phyloP scores from a whole-genome alignment of 1,140 invertebrate genomes.

The Elysia chlorotica region DNA sequence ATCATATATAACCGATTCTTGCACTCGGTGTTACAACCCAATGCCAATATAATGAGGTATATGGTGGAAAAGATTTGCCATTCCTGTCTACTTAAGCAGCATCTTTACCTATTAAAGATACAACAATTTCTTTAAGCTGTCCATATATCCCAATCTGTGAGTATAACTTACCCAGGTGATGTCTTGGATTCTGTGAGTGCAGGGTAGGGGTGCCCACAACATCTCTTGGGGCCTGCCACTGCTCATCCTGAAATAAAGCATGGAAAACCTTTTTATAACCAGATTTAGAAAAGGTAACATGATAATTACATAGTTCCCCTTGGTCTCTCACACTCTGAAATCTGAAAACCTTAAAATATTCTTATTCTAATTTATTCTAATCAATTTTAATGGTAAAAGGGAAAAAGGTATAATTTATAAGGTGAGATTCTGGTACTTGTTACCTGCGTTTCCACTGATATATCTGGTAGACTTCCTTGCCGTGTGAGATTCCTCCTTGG shows the following conservation, averaged over 20 bases:
- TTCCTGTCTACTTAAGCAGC: not conserved
- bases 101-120: not conserved
- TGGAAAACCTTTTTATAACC: not conserved
- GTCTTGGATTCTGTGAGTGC: constrained; percentile 10
- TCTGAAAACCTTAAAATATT: not conserved
- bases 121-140: not conserved
- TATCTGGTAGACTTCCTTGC: constrained; percentile 40
- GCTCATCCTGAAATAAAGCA: not conserved
- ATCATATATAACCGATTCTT: not conserved
- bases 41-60: not conserved
- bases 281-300: not conserved
- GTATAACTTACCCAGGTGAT: constrained; percentile 24
- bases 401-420: not conserved
- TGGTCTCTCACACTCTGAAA: too few relatives aligned
- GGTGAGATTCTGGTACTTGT: not conserved
- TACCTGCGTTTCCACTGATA: constrained; percentile 22
- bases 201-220: constrained; percentile 27
- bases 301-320: not conserved
- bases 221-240: constrained; percentile 15
- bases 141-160: not conserved
- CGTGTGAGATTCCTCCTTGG: constrained; percentile 10
- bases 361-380: too few relatives aligned
- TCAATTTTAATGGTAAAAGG: not conserved
- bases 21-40: not conserved
- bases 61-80: not conserved